Evolutionary conservation across 2,888 invertebrate genomes (phyloP), one percentile per base, ranked within the genome.

Genomic region (Epicampocera succincta): DNA sequence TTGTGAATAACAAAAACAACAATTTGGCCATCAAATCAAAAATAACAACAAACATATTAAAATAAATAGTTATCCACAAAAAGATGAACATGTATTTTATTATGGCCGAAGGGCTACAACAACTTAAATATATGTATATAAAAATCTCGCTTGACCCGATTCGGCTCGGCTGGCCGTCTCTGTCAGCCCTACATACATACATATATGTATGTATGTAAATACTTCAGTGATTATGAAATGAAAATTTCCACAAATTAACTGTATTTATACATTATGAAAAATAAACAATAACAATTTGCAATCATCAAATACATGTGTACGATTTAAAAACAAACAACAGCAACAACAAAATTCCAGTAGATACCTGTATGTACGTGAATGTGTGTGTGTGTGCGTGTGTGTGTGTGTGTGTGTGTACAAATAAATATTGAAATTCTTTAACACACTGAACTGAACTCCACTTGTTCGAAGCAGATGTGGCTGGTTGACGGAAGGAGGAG

Each of bases 191-290:
- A 74, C 33, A 74, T n/a, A n/a, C n/a, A n/a, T n/a, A n/a, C n/a
- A n/a, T n/a, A n/a, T n/a, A n/a, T n/a, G n/a, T n/a, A n/a, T n/a
- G n/a, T n/a, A n/a, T n/a, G n/a, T n/a, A n/a, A n/a, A n/a, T n/a
- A n/a, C n/a, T n/a, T 54, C 54, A 69, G 46, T 75, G 56, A 69
- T 60, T 69, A 52, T 19, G 46, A 71, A 75, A 75, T 71, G 65
- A 75, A 80, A 69, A 60, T 80, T 80, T 71, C 69, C 80, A 75
- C 71, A 75, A 75, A 80, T 75, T 71, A 75, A 65, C 58, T 66
- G 52, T 75, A 69, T 69, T 79, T 68, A 65, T 65, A 80, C 69
- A 69, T 76, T 42, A 42, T 42, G 19, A 61, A 44, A 50, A 63
- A 44, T 4, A 76, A 72, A 61, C 11, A 68, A 73, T 52, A 61